Conservation (phyloP, 2,797 vertebrate species). For the Columba guinea region DNA sequence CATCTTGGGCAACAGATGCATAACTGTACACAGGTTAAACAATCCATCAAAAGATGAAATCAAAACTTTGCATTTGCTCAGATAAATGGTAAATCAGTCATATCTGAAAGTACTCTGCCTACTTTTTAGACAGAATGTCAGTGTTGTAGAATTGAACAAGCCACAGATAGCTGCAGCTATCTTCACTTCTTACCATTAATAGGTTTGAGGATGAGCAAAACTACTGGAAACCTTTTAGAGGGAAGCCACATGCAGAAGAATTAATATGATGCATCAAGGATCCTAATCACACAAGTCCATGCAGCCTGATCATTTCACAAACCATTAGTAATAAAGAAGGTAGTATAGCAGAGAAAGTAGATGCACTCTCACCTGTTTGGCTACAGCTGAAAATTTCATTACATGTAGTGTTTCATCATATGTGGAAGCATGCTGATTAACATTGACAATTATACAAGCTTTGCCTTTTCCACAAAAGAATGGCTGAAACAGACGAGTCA, state of each 20-base stretch:
- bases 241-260: neutral
- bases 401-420: constrained; percentile 91
- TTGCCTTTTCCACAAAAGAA: constrained; percentile 88
- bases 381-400: constrained; percentile 91
- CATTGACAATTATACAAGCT: constrained; percentile 91
- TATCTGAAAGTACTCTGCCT: neutral
- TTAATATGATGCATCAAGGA: neutral
- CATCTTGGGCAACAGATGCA: neutral
- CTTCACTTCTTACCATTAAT: neutral
- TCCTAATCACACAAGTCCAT: neutral
- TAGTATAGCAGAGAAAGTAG: neutral
- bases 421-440: constrained; percentile 88
- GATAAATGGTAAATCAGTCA: neutral
- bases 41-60: neutral
- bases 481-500: constrained; percentile 90
- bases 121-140: neutral
- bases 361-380: constrained; percentile 81
- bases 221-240: neutral
- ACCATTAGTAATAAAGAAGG: neutral
- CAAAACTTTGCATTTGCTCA: neutral
- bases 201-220: neutral
- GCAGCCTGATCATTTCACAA: neutral
- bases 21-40: neutral
- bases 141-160: neutral
- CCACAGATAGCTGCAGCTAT: neutral